Percentiles rank a stretch among this genome's conserved stretches.
Evolutionary conservation across 2,888 invertebrate species (phyloP).

Genomic region (Heliconius cydno): DNA sequence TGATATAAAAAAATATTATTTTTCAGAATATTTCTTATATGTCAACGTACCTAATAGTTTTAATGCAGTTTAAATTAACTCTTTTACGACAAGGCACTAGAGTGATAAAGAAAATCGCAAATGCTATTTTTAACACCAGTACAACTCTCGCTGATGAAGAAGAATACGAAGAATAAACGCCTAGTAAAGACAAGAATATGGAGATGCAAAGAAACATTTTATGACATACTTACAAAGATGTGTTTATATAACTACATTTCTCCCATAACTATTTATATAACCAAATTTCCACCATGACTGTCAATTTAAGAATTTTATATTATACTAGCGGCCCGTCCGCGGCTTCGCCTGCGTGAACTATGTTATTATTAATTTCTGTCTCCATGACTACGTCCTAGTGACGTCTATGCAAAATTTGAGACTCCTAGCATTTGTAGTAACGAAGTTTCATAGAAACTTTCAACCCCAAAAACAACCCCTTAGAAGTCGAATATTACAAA

Average conservation of each 20-base stretch:
- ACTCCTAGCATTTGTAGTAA: too few species aligned
- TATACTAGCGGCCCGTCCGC: too few species aligned
- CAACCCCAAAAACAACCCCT: too few species aligned
- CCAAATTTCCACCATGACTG: neutral
- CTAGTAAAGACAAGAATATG: neutral
- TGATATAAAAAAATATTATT: neutral
- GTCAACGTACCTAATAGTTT: slow-evolving; percentile 88
- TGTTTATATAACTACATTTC: neutral
- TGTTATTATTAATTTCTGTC: too few species aligned
- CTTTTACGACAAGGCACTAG: slow-evolving; percentile 82
- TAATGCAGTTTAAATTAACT: slow-evolving; percentile 89
- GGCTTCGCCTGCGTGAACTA: too few species aligned
- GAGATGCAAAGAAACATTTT: neutral
- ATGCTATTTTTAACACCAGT: slow-evolving; percentile 63
- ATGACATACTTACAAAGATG: neutral
- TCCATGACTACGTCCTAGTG: too few species aligned
- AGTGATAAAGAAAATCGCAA: slow-evolving; percentile 61
- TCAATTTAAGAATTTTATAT: neutral
- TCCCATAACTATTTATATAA: neutral
- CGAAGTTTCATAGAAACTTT: too few species aligned
- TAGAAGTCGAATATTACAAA: too few species aligned
- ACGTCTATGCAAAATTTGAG: too few species aligned
- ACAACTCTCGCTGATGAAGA: slow-evolving; percentile 58
- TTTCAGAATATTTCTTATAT: slow-evolving; percentile 87
- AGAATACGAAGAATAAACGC: slow-evolving; percentile 50